Conservation (phyloP, 2,888 invertebrate species). For the Sialis lutaria region DNA sequence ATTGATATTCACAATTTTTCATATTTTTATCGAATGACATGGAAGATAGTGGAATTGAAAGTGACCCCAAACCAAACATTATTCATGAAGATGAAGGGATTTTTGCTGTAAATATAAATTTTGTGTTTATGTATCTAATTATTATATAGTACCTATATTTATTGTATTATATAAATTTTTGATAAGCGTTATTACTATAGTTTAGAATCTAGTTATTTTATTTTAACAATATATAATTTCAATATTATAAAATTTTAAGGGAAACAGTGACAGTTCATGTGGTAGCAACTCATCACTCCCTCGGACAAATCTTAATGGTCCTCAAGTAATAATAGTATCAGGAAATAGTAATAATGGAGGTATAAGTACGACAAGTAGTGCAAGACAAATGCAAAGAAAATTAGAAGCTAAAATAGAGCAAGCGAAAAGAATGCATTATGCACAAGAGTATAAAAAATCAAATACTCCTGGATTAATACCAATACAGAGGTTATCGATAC, state of each 20-base stretch:
- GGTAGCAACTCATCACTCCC: constrained; percentile 21
- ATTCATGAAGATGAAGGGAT: constrained; percentile 16
- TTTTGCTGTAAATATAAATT: constrained; percentile 5
- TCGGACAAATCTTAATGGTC: constrained; percentile 1
- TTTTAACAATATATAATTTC: background rate
- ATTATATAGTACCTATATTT: background rate
- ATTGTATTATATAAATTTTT: background rate
- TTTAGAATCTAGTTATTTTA: background rate
- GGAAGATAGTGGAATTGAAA: constrained; percentile 36
- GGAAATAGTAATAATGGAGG: background rate
- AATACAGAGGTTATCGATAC: constrained; percentile 30
- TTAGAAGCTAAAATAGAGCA: constrained; percentile 27
- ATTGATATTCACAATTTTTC: background rate
- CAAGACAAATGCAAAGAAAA: constrained; percentile 22
- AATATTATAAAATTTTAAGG: too few species aligned
- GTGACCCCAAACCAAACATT: constrained; percentile 24
- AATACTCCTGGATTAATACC: constrained; percentile 26
- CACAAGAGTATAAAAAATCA: constrained; percentile 24
- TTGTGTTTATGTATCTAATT: background rate
- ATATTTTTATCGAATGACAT: constrained; percentile 14
- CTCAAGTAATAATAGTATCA: background rate
- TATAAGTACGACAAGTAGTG: constrained; percentile 3
- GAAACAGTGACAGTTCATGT: constrained; percentile 24
- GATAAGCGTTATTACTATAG: constrained; percentile 6
- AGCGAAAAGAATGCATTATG: constrained; percentile 22